Conservation (phyloP, 2,113 vertebrate genomes). For the Menidia beryllina region DNA sequence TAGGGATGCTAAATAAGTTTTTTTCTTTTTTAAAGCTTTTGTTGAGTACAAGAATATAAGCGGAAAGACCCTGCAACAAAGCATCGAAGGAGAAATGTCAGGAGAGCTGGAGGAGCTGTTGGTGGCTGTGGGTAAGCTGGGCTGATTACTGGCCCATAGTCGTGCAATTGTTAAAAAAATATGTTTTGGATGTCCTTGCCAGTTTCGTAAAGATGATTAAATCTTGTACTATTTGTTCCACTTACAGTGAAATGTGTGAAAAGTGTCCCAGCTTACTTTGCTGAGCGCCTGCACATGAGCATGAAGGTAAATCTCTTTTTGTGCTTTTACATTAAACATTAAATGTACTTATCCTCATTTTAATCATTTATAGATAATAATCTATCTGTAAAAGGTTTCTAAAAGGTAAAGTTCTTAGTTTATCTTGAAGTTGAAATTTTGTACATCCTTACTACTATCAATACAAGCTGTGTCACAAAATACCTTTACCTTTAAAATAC, state of each 20-base stretch:
- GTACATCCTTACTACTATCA: no score
- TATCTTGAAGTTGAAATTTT: no score
- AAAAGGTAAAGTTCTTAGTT: no score
- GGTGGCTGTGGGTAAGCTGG: conserved; percentile 79
- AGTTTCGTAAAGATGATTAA: neutral
- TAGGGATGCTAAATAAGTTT: neutral
- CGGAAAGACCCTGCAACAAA: conserved; percentile 84
- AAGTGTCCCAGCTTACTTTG: conserved; percentile 69
- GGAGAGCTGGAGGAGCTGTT: conserved; percentile 84
- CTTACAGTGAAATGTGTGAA: conserved; percentile 76
- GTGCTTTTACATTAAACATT: no score
- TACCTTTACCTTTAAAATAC: no score
- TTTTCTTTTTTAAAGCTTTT: conserved; percentile 70
- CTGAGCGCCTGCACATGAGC: conserved; percentile 67
- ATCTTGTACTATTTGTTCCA: neutral
- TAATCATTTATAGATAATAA: no score
- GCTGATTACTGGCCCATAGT: neutral
- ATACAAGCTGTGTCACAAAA: no score
- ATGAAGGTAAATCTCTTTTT: conserved; percentile 67
- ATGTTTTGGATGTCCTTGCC: neutral
- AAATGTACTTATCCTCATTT: no score
- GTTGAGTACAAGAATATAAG: conserved; percentile 83
- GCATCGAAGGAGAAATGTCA: conserved; percentile 84
- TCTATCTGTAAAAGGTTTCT: no score
- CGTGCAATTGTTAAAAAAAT: neutral